These are phyloP conservation scores for Uropetala carovei DNA, from an alignment of 2,888 invertebrate genomes.

Conservation along the genomic window DNA sequence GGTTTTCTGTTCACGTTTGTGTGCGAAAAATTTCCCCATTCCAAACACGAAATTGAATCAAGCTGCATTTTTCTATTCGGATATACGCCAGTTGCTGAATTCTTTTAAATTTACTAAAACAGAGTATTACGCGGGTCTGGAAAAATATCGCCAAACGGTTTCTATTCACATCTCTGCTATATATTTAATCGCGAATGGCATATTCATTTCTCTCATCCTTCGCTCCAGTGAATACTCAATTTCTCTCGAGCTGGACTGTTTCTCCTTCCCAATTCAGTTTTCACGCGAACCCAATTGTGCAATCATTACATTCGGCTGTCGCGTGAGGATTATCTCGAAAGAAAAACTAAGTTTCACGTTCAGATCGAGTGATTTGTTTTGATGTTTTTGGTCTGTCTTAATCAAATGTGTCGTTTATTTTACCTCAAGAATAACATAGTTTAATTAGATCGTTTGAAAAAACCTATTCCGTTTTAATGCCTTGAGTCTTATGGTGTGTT, in stretches of 20 bases:
- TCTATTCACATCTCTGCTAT: not conserved
- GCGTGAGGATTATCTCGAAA: constrained; percentile 51
- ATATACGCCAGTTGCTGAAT: not conserved
- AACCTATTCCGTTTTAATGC: too few relatives aligned
- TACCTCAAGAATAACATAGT: not conserved
- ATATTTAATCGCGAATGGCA: not conserved
- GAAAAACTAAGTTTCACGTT: not conserved
- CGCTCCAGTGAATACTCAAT: not conserved
- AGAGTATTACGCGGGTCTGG: not conserved
- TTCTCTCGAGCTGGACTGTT: not conserved
- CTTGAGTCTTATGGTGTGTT: too few relatives aligned
- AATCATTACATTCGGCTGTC: constrained; percentile 29
- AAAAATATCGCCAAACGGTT: not conserved
- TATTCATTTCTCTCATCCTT: not conserved
- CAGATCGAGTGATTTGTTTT: not conserved
- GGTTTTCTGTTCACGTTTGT: not conserved
- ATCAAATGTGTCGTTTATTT: not conserved
- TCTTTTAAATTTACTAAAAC: not conserved
- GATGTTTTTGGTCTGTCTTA: not conserved
- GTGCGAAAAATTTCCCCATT: not conserved
- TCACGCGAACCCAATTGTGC: constrained; percentile 40
- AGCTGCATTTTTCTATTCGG: not conserved
- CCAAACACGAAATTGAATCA: not conserved
- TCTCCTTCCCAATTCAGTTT: constrained; percentile 34
- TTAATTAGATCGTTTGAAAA: not conserved